Conservation (phyloP, 2,888 invertebrate genomes). For the Calameuta pallipes region DNA sequence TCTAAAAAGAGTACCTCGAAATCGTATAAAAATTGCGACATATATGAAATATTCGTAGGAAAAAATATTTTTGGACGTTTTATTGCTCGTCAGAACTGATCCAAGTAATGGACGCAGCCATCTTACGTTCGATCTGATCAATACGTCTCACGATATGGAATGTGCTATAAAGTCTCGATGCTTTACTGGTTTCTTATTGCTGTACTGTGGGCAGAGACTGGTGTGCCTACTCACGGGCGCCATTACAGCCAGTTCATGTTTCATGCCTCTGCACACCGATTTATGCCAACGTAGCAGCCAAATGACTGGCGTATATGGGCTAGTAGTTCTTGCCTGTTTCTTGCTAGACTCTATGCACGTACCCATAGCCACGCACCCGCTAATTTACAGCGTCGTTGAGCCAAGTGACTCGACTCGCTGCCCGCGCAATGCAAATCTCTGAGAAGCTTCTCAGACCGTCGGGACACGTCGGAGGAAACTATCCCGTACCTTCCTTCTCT, state of each 20-base stretch:
- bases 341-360: neutral
- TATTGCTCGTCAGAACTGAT: neutral
- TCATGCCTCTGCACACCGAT: constrained; percentile 4
- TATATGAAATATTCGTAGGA: neutral
- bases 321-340: constrained; percentile 6
- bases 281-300: constrained; percentile 2
- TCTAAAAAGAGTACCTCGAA: too few relatives aligned
- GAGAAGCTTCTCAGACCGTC: neutral
- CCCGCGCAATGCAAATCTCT: neutral
- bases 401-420: neutral
- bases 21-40: neutral
- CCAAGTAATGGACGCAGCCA: neutral
- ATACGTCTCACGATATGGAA: neutral
- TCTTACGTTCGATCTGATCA: neutral
- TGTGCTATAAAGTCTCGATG: neutral
- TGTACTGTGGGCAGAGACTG: neutral
- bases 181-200: neutral
- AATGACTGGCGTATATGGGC: constrained; percentile 6
- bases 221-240: neutral
- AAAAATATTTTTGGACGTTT: neutral
- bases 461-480: neutral
- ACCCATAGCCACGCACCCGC: neutral
- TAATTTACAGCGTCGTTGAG: neutral
- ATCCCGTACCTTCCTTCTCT: neutral
- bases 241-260: constrained; percentile 3